Percentiles rank a stretch among this genome's conserved stretches.
Evolutionary conservation across 2,888 invertebrate genomes (phyloP).

Genomic region (Acleris cristana): DNA sequence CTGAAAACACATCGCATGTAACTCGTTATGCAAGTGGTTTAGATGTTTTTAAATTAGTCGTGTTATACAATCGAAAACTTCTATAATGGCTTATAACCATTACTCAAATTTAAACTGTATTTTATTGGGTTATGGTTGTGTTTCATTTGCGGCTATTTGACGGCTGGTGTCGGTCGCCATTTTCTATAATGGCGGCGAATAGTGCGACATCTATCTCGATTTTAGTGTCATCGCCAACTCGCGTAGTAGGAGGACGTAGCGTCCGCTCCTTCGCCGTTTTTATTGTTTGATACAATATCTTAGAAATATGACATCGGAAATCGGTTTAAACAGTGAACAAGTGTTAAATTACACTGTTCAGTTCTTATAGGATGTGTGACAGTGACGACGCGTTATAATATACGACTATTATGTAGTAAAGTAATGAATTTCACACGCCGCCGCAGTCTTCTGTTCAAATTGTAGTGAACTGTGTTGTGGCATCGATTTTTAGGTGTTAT

Average conservation of each 20-base stretch:
- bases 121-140: slow-evolving; percentile 18
- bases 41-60: slow-evolving; percentile 61
- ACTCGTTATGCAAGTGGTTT: slow-evolving; percentile 45
- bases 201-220: slow-evolving; percentile 75
- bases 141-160: slow-evolving; percentile 57
- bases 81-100: slow-evolving; percentile 43
- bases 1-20: slow-evolving; percentile 38
- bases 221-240: slow-evolving; percentile 79
- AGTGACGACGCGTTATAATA: slow-evolving; percentile 46
- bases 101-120: slow-evolving; percentile 45
- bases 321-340: slow-evolving; percentile 51
- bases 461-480: slow-evolving; percentile 77
- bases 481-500: slow-evolving; percentile 83
- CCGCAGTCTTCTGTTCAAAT: slow-evolving; percentile 76
- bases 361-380: slow-evolving; percentile 46
- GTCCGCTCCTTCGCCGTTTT: slow-evolving; percentile 48
- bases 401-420: slow-evolving; percentile 63
- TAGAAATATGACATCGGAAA: slow-evolving; percentile 70
- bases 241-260: slow-evolving; percentile 58
- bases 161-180: slow-evolving; percentile 71
- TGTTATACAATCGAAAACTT: slow-evolving; percentile 68
- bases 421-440: slow-evolving; percentile 77
- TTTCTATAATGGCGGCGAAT: slow-evolving; percentile 75
- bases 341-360: slow-evolving; percentile 46
- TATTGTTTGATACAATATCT: slow-evolving; percentile 75